Evolutionary conservation across 2,113 vertebrate genomes (phyloP).

Genomic region (Xiphophorus couchianus): DNA sequence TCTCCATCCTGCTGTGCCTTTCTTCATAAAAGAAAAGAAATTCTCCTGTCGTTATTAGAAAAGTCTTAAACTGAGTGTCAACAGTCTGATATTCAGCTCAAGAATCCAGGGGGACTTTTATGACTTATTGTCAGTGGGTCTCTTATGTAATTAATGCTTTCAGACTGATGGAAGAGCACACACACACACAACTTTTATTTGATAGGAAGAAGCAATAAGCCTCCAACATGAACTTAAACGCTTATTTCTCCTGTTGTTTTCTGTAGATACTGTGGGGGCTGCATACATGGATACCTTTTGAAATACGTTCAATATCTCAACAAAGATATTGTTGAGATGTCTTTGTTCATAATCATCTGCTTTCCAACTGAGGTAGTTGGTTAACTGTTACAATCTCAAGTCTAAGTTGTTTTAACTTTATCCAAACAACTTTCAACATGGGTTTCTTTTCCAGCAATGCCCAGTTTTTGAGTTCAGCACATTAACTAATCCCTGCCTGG

Average conservation of each 20-base stretch:
- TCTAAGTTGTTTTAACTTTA: neutral
- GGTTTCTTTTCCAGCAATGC: no score
- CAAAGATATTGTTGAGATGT: no score
- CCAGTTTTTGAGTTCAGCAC: neutral
- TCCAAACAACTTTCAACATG: neutral
- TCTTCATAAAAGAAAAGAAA: conserved; percentile 76
- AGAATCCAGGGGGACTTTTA: conserved; percentile 65
- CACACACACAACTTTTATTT: conserved; percentile 46
- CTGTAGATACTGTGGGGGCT: neutral
- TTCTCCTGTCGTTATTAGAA: conserved; percentile 62
- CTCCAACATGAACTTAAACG: conserved; percentile 3
- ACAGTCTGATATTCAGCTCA: conserved; percentile 67
- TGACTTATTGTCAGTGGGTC: conserved; percentile 75
- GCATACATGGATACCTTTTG: neutral
- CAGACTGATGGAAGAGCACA: conserved; percentile 21
- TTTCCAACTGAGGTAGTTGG: no score
- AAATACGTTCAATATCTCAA: neutral
- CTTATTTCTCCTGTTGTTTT: conserved; percentile 13
- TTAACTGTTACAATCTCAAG: neutral
- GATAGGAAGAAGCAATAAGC: conserved; percentile 45
- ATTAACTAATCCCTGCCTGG: neutral
- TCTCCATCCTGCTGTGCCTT: conserved; percentile 68
- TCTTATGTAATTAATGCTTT: conserved; percentile 65
- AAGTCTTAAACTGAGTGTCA: conserved; percentile 70
- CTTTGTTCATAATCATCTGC: neutral